phyloP scores from a whole-genome alignment of 2,888 invertebrate species.

The Drosophila quasianomalipes region DNA sequence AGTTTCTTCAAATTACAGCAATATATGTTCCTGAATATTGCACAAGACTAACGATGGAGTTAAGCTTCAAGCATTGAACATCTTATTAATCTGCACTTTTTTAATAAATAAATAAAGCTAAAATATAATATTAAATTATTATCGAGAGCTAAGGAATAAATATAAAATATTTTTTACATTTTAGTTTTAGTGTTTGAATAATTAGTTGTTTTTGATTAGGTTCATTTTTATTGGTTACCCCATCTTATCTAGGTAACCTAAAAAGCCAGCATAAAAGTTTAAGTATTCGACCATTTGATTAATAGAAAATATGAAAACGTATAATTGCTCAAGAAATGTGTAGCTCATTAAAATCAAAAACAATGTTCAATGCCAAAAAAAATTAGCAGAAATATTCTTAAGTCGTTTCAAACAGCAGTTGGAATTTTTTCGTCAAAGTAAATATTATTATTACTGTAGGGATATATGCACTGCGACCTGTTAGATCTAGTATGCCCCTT shows the following conservation, averaged over 20 bases:
- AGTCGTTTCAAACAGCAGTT: background rate
- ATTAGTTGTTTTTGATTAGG: background rate
- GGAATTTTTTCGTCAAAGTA: background rate
- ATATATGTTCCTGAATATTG: background rate
- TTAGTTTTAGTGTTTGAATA: background rate
- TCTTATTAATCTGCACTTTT: background rate
- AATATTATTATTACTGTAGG: background rate
- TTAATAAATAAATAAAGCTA: background rate
- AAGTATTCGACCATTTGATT: background rate
- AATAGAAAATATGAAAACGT: background rate
- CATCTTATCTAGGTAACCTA: background rate
- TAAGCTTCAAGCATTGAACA: background rate
- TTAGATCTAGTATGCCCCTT: no score
- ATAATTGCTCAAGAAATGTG: background rate
- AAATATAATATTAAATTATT: background rate
- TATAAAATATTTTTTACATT: background rate
- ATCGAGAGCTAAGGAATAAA: background rate
- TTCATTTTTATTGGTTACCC: background rate
- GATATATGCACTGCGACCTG: no score
- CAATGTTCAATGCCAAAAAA: background rate
- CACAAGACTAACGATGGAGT: background rate
- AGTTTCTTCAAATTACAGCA: background rate
- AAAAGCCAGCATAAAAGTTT: background rate
- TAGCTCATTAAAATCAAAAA: background rate
- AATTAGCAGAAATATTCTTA: background rate